phyloP scores from a whole-genome alignment of 2,888 invertebrate species.

The Augochlorella aurata region DNA sequence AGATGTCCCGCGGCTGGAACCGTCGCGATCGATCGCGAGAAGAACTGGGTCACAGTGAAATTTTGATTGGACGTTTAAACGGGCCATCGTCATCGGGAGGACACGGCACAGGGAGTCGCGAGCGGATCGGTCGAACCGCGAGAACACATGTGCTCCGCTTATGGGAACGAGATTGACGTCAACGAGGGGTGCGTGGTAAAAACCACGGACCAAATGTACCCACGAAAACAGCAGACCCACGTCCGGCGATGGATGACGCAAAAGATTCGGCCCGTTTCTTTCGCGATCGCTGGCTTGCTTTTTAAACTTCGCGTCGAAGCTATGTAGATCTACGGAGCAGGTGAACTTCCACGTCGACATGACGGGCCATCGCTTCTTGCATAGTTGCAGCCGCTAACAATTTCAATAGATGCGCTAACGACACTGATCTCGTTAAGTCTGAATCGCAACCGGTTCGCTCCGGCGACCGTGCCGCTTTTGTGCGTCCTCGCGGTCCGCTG shows the following conservation, averaged over 20 bases:
- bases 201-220: conserved; percentile 49
- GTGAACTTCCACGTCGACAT: no score
- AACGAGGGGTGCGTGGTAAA: conserved; percentile 38
- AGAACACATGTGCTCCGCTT: conserved; percentile 46
- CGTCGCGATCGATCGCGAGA: not conserved
- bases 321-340: no score
- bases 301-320: not conserved
- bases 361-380: not conserved
- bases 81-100: not conserved
- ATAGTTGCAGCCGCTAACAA: not conserved
- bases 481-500: not conserved
- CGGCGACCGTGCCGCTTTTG: not conserved
- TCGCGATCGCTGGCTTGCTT: not conserved
- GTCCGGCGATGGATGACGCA: conserved; percentile 28
- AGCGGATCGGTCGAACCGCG: conserved; percentile 16
- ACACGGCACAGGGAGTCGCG: not conserved
- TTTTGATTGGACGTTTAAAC: conserved; percentile 37
- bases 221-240: not conserved
- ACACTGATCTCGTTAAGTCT: conserved; percentile 15
- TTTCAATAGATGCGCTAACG: conserved; percentile 11
- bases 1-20: not conserved
- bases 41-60: conserved; percentile 23
- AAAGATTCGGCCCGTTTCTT: not conserved
- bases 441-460: conserved; percentile 8
- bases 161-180: conserved; percentile 59